These are phyloP conservation scores for Bombus cullumanus DNA, from an alignment of 1,140 invertebrate species.

Conservation along the genomic window DNA sequence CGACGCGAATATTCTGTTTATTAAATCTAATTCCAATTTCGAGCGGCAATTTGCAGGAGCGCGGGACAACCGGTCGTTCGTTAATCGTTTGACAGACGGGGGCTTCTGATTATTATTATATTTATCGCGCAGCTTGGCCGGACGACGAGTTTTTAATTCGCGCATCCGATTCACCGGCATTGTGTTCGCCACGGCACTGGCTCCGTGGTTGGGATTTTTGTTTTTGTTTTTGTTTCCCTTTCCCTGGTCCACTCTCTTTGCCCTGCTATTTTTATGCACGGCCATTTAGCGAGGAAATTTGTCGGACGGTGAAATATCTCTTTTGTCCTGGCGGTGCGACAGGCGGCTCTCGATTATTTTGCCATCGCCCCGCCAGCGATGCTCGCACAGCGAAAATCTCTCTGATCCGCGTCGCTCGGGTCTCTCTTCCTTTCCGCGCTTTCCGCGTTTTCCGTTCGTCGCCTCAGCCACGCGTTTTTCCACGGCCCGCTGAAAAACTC, in stretches of 20 bases:
- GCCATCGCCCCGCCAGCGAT: slow-evolving; percentile 51
- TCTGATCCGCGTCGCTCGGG: slow-evolving; percentile 15
- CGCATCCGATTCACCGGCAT: slow-evolving; percentile 52
- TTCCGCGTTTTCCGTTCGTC: slow-evolving; percentile 4
- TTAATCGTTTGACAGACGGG: slow-evolving; percentile 42
- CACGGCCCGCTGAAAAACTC: background rate
- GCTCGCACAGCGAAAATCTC: slow-evolving; percentile 42
- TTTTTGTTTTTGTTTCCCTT: slow-evolving; percentile 33
- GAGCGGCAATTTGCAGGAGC: background rate
- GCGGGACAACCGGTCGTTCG: slow-evolving; percentile 19
- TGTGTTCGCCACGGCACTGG: background rate
- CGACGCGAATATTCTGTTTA: background rate
- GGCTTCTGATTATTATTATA: slow-evolving; percentile 59
- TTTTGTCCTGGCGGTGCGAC: slow-evolving; percentile 63
- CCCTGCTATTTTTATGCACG: slow-evolving; percentile 14
- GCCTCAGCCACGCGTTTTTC: background rate
- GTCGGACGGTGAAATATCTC: slow-evolving; percentile 70
- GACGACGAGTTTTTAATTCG: slow-evolving; percentile 64
- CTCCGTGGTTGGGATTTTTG: slow-evolving; percentile 21
- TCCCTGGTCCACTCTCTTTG: background rate
- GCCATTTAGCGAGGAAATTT: slow-evolving; percentile 69
- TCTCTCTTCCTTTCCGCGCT: background rate
- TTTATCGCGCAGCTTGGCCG: slow-evolving; percentile 46
- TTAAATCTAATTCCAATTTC: background rate
- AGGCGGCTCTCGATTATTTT: slow-evolving; percentile 68